Percentiles rank a stretch among this genome's conserved stretches.
Evolutionary conservation across 2,113 vertebrate species (phyloP).

Genomic region (Hippocampus comes): DNA sequence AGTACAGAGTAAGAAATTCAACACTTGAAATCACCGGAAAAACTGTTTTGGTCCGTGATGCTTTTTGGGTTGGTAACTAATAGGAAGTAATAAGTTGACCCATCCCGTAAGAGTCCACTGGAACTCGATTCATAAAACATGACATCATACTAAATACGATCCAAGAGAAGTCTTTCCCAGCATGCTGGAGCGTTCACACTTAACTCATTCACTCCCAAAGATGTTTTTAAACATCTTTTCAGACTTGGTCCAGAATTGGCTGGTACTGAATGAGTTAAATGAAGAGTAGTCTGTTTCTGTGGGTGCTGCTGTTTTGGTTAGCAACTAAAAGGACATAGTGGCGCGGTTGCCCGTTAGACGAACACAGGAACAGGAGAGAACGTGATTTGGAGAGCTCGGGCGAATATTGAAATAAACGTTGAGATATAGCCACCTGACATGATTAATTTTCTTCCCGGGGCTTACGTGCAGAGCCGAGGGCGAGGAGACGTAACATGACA

Average conservation of each 20-base stretch:
- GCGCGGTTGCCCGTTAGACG: neutral
- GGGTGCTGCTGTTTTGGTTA: no score
- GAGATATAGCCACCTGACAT: conserved; percentile 36
- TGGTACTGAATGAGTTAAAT: no score
- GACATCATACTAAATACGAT: neutral
- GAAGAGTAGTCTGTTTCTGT: no score
- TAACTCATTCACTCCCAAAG: no score
- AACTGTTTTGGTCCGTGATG: no score
- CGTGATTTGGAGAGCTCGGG: neutral
- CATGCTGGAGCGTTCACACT: neutral
- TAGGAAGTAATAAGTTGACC: neutral
- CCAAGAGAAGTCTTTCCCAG: neutral
- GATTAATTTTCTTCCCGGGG: conserved; percentile 32
- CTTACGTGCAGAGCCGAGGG: conserved; percentile 32
- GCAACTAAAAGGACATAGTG: neutral
- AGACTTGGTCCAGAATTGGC: no score
- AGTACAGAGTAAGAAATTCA: no score
- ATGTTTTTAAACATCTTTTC: no score
- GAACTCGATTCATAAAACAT: neutral
- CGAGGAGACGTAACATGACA: conserved; percentile 27
- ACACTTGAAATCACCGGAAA: no score
- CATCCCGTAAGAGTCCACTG: neutral
- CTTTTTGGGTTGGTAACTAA: no score
- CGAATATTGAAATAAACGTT: conserved; percentile 37
- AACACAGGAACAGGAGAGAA: neutral